Base-by-base conservation (phyloP, 2,797 vertebrate genomes). In the Petrocephalus sullivani region DNA sequence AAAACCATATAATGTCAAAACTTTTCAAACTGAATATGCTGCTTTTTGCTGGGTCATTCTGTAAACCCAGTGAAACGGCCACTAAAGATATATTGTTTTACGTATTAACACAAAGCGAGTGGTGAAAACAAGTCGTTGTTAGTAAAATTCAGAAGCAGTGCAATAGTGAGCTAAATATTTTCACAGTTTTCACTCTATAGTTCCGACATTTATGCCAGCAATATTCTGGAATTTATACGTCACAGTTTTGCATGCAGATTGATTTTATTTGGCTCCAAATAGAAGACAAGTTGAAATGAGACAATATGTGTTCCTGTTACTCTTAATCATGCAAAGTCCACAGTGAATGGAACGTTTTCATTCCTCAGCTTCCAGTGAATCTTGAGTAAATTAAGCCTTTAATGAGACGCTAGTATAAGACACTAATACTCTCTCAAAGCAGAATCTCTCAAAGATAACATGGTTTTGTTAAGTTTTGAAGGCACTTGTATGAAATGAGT, bases 341-440 rank as follows among this genome's bases (percentile, higher is more conserved):
- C n/a, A 85, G 53, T 82, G 71, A 83, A 86, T 60, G 51, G 87
- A 41, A 60, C 71, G 82, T 87, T 82, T 87, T 93, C 49, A 89
- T 75, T 88, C 91, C 92, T 82, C 91, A 92, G 92, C 93, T 90
- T 93, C 90, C 91, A 91, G 90, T 92, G 90, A 89, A 89, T 75
- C 89, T 90, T 89, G 91, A 86, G 83, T 91, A 91, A 93, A 93
- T 91, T 90, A 46, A 83, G 71, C 88, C 78, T 88, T 91, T 89
- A 89, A 85, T 71, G 89, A 81, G 75, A 49, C 41, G n/a, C 41
- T 49, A 81, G 75, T 83, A 90, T 89, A 51, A 90, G 91, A 93
- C 92, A 91, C 87, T 90, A 92, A 93, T 93, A 93, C 91, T 87
- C 87, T 88, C 28, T 28, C 28, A 28, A 90, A 88, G n/a, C 58